These are phyloP conservation scores for Athetis lepigone DNA, from an alignment of 2,888 invertebrate genomes.

Conservation along the genomic window DNA sequence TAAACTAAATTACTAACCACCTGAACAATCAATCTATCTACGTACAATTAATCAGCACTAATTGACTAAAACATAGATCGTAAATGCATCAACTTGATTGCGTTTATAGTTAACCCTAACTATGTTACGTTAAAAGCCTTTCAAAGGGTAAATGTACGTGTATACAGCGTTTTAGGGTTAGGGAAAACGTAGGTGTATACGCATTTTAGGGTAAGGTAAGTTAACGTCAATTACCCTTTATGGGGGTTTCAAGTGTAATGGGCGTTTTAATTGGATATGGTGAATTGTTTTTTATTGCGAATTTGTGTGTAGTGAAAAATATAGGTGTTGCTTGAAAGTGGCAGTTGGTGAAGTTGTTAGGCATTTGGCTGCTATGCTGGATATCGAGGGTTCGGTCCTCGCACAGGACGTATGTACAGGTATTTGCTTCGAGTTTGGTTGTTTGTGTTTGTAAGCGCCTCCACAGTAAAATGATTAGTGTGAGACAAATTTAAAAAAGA, in stretches of 20 bases:
- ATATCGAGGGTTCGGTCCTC: too few species aligned
- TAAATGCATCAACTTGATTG: constrained; percentile 48
- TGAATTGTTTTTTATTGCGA: constrained; percentile 26
- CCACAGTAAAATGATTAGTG: too few species aligned
- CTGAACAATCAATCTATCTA: neutral
- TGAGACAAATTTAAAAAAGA: too few species aligned
- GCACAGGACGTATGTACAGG: too few species aligned
- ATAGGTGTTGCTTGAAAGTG: too few species aligned
- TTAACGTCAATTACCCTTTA: constrained; percentile 30
- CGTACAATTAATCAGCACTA: constrained; percentile 12
- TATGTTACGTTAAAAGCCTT: constrained; percentile 48
- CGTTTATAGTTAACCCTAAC: constrained; percentile 27
- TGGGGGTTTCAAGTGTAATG: constrained; percentile 26
- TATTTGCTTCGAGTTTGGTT: too few species aligned
- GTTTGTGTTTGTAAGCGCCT: too few species aligned
- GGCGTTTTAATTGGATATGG: constrained; percentile 3
- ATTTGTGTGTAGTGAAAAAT: neutral
- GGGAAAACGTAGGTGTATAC: constrained; percentile 19
- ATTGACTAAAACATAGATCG: neutral
- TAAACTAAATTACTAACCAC: constrained; percentile 14
- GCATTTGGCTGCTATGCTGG: too few species aligned
- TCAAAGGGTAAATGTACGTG: constrained; percentile 17
- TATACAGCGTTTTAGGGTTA: constrained; percentile 22
- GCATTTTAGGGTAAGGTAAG: constrained; percentile 22
- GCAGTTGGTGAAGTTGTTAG: too few species aligned